These are phyloP conservation scores for Ciconia boyciana DNA, from an alignment of 2,113 vertebrate species.

Conservation along the genomic window DNA sequence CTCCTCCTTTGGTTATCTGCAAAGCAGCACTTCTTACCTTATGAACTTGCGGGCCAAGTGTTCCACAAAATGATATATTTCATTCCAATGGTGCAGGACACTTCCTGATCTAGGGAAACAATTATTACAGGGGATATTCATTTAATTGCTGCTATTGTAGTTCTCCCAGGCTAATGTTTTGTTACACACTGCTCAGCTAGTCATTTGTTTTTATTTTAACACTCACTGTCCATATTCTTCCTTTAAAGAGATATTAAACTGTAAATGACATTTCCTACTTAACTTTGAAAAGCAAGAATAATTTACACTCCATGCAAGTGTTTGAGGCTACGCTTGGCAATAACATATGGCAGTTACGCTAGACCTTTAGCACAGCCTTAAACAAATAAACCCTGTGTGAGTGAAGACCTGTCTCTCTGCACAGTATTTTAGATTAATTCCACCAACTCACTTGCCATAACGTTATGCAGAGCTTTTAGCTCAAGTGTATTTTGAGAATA, in stretches of 20 bases:
- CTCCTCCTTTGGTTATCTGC: not conserved
- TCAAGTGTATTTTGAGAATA: not conserved
- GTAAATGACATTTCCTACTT: not conserved
- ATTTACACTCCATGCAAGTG: not conserved
- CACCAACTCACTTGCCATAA: not conserved
- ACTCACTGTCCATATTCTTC: not conserved
- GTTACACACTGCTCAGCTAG: not conserved
- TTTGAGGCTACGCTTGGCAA: not conserved
- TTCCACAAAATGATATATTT: constrained; percentile 96
- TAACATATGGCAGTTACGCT: accelerated
- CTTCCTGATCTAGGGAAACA: constrained; percentile 87
- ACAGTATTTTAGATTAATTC: not conserved
- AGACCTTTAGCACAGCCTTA: not conserved
- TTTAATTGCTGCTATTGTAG: not conserved
- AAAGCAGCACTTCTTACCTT: constrained; percentile 77
- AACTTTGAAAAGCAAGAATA: not conserved
- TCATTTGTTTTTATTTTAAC: not conserved
- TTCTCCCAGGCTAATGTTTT: not conserved
- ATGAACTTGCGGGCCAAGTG: constrained; percentile 94
- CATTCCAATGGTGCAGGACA: constrained; percentile 95
- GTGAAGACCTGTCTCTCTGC: not conserved
- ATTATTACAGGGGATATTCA: not conserved
- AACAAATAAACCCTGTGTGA: not conserved
- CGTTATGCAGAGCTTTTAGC: not conserved
- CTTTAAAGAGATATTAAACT: not conserved